phyloP scores from a whole-genome alignment of 2,888 invertebrate genomes.

The Ptycholaimellus sp. region DNA sequence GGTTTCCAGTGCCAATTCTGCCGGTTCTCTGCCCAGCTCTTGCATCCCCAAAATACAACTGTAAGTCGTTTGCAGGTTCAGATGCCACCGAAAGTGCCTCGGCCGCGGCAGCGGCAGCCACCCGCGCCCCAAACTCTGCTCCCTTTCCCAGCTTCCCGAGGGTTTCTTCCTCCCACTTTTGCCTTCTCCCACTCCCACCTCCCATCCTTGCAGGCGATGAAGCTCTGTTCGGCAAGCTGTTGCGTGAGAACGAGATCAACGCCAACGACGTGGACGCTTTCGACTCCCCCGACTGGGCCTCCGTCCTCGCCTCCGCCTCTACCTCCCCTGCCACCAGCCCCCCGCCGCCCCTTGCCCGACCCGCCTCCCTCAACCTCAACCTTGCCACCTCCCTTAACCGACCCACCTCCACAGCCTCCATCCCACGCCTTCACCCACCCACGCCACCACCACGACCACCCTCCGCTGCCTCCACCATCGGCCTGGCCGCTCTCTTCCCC shows the following conservation, averaged over 20 bases:
- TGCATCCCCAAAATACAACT: not conserved
- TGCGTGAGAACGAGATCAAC: conserved; percentile 20
- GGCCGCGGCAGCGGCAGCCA: not conserved
- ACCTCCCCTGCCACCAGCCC: not conserved
- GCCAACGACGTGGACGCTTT: conserved; percentile 9
- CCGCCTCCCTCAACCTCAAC: not conserved
- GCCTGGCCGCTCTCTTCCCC: too few relatives aligned
- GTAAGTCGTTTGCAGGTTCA: too few relatives aligned
- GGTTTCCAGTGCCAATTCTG: conserved; percentile 8
- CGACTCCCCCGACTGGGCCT: not conserved
- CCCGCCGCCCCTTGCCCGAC: not conserved
- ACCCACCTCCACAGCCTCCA: not conserved
- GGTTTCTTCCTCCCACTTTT: too few relatives aligned
- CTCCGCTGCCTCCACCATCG: too few relatives aligned
- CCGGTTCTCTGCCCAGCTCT: not conserved
- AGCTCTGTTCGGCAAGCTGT: conserved; percentile 19
- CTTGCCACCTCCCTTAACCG: not conserved
- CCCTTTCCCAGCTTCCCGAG: conserved; percentile 6
- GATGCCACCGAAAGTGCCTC: conserved; percentile 5
- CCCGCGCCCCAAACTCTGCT: conserved; percentile 4
- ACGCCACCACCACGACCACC: too few relatives aligned
- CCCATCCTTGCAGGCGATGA: conserved; percentile 16
- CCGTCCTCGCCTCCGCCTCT: not conserved
- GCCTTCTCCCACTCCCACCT: too few relatives aligned
- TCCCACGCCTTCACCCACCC: too few relatives aligned